Percentiles rank a stretch among this genome's conserved stretches.
These are phyloP conservation scores for Nettapus auritus DNA, from an alignment of 2,113 vertebrate species.

Conservation along the genomic window DNA sequence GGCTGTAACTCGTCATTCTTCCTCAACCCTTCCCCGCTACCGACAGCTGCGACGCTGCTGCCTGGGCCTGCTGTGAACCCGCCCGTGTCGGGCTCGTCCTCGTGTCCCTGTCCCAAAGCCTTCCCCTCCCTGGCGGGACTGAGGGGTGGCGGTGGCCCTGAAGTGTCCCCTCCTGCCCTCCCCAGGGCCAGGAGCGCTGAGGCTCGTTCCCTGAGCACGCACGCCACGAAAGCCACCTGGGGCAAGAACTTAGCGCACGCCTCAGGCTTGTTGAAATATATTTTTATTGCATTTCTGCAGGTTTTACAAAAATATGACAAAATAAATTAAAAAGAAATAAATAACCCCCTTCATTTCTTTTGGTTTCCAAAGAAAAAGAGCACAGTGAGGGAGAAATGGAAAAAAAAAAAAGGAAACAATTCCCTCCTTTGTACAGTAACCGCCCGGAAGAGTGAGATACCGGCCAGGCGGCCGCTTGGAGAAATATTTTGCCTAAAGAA, in stretches of 20 bases:
- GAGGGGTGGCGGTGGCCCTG: not conserved
- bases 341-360: conserved; percentile 75
- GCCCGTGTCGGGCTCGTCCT: not conserved
- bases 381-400: not conserved
- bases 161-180: not conserved
- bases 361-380: conserved; percentile 4
- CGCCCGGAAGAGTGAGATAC: not conserved
- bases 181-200: rapidly evolving
- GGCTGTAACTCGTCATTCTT: not conserved
- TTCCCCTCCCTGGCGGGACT: rapidly evolving
- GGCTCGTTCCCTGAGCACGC: not conserved
- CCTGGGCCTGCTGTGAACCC: not conserved
- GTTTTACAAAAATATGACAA: conserved; percentile 99
- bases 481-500: not conserved
- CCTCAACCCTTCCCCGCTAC: not conserved
- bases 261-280: conserved; percentile 79
- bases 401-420: not conserved
- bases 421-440: not conserved
- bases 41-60: not conserved
- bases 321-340: conserved; percentile 99
- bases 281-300: conserved; percentile 96
- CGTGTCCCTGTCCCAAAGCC: rapidly evolving
- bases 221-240: rapidly evolving
- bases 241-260: not conserved
- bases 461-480: not conserved